phyloP scores from a whole-genome alignment of 2,113 vertebrate species.

The Vireo altiloquus region DNA sequence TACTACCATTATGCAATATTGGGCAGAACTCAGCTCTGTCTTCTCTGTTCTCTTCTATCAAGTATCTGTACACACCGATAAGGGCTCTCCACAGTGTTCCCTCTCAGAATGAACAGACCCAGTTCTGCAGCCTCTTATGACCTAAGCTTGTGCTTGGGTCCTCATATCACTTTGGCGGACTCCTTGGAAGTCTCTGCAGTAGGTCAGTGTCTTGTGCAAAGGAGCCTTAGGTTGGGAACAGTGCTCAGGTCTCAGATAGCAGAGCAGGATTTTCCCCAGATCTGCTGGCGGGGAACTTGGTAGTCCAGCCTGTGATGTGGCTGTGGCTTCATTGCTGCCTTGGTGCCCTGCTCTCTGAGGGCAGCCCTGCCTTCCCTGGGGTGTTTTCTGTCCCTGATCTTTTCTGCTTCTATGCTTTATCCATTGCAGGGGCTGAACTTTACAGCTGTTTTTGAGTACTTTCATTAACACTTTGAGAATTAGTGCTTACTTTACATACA shows the following conservation, averaged over 20 bases:
- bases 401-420: background rate
- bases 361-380: accelerated
- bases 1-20: background rate
- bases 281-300: background rate
- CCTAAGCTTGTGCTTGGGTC: accelerated
- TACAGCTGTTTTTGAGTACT: background rate
- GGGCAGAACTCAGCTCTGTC: background rate
- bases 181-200: background rate
- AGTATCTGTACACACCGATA: accelerated
- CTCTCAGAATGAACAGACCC: background rate
- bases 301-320: background rate
- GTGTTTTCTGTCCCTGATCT: background rate
- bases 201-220: background rate
- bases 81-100: background rate
- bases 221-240: background rate
- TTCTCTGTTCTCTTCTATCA: background rate
- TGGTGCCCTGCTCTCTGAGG: accelerated
- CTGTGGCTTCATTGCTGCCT: background rate
- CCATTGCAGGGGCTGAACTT: accelerated
- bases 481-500: background rate
- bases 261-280: background rate
- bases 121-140: background rate
- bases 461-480: background rate
- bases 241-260: background rate
- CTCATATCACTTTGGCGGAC: accelerated